Base-by-base conservation (phyloP, 2,113 vertebrate species). In the Ctenodactylus gundi region DNA sequence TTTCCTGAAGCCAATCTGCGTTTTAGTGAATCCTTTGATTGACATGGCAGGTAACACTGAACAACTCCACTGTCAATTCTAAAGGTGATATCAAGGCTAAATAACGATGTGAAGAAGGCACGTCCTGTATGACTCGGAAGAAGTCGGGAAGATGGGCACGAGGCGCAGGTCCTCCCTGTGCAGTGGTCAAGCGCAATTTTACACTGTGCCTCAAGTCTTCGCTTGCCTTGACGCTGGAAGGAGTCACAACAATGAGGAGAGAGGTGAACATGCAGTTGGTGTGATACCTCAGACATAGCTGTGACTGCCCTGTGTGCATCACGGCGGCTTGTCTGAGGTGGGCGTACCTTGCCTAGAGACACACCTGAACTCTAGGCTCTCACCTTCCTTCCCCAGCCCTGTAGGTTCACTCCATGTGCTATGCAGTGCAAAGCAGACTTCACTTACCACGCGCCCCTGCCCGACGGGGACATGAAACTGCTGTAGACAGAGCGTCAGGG, bases 311-410 rank as follows among this genome's bases (percentile, higher is more conserved):
- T 3, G 0, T 23, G 20, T 23, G 34, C 3, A 3, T 0, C 14
- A 4, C 25, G 27, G 3, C 17, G 7, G 62, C 67, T n/a, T 1
- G 12, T 65, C 17, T 1, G 2, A 12, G 2, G 7, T 25, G 3
- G 1, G 3, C 3, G 29, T 3, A 0, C 21, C 27, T n/a, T 23
- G 1, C 36, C 25, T 5, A 3, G 9, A 23, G 23, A 31, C 9
- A 12, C 18, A 21, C 6, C 34, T 84, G 51, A 7, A 25, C 44
- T 51, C 46, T 8, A 18, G 31, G 39, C 57, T 8, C 44, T 23
- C 1, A 20, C 15, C 11, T 17, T 55, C 14, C 18, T 20, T 53
- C n/a, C 11, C 12, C 13, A 27, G 55, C 29, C 11, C 1, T 0
- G 3, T 17, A 36, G 3, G 0, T 7, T 39, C 39, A 14, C 39